Percentiles rank a stretch among this genome's conserved stretches.
phyloP scores from a whole-genome alignment of 1,140 invertebrate species.

The Grapholita molesta region DNA sequence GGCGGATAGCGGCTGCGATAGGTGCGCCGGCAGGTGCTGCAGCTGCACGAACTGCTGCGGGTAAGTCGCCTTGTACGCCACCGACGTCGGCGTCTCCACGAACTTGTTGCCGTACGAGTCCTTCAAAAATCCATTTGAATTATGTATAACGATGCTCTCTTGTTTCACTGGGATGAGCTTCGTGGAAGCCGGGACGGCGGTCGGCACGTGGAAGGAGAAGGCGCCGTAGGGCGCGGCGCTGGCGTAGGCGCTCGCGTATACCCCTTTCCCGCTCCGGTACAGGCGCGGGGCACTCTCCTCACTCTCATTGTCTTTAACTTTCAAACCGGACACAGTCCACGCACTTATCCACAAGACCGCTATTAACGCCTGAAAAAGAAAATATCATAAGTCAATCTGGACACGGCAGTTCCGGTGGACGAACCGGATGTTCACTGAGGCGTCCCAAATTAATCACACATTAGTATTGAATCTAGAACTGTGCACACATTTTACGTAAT shows the following conservation, averaged over 20 bases:
- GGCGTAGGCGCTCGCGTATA: constrained; percentile 54
- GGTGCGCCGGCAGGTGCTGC: constrained; percentile 59
- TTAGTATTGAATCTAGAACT: not conserved
- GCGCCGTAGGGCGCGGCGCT: constrained; percentile 54
- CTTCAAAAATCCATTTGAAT: constrained; percentile 48
- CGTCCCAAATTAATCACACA: constrained; percentile 1
- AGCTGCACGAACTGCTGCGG: constrained; percentile 64
- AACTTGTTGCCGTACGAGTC: constrained; percentile 67
- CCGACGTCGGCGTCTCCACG: constrained; percentile 41
- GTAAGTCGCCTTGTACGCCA: constrained; percentile 48
- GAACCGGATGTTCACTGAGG: not conserved
- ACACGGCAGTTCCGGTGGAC: constrained; percentile 12
- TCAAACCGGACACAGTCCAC: constrained; percentile 29
- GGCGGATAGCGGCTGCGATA: constrained; percentile 55
- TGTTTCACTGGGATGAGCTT: constrained; percentile 48
- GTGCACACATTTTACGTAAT: not conserved
- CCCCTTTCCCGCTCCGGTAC: constrained; percentile 42
- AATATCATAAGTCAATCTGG: not conserved
- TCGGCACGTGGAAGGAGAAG: constrained; percentile 54
- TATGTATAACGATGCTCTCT: constrained; percentile 41
- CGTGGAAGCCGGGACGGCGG: constrained; percentile 30
- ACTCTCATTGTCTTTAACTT: constrained; percentile 48
- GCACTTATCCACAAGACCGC: constrained; percentile 36
- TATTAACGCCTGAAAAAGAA: constrained; percentile 50
- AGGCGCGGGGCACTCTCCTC: constrained; percentile 50